phyloP scores from a whole-genome alignment of 1,140 invertebrate genomes.

The Lasaia peninsularis region DNA sequence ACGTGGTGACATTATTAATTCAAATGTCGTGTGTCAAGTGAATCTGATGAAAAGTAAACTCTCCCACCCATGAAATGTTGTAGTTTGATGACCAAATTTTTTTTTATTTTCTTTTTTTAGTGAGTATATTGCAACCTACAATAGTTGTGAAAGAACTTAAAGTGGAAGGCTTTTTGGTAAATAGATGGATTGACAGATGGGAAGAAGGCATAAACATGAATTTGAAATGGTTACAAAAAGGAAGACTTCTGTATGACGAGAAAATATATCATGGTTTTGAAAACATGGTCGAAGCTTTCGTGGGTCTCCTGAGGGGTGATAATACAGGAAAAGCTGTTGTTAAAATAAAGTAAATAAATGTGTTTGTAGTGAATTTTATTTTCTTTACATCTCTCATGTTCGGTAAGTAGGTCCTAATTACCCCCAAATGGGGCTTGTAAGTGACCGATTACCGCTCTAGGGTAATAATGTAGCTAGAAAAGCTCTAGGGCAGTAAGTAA shows the following conservation, averaged over 20 bases:
- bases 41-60: too few species aligned
- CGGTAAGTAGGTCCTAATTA: too few species aligned
- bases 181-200: conserved; percentile 78
- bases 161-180: conserved; percentile 82
- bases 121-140: conserved; percentile 55
- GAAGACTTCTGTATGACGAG: conserved; percentile 82
- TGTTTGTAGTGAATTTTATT: too few species aligned
- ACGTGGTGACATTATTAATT: too few species aligned
- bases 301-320: conserved; percentile 79
- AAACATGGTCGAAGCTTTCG: conserved; percentile 82
- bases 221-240: conserved; percentile 80
- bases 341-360: conserved; percentile 66
- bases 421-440: too few species aligned
- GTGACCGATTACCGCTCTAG: too few species aligned
- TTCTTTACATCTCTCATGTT: too few species aligned
- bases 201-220: conserved; percentile 79
- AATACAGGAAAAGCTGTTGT: conserved; percentile 83
- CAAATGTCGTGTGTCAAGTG: too few species aligned
- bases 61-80: too few species aligned
- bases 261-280: conserved; percentile 83
- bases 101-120: conserved; percentile 31
- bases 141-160: conserved; percentile 77
- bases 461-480: too few species aligned
- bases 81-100: too few species aligned
- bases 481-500: too few species aligned